phyloP scores from a whole-genome alignment of 1,140 invertebrate genomes.

The Cephus cinctus region DNA sequence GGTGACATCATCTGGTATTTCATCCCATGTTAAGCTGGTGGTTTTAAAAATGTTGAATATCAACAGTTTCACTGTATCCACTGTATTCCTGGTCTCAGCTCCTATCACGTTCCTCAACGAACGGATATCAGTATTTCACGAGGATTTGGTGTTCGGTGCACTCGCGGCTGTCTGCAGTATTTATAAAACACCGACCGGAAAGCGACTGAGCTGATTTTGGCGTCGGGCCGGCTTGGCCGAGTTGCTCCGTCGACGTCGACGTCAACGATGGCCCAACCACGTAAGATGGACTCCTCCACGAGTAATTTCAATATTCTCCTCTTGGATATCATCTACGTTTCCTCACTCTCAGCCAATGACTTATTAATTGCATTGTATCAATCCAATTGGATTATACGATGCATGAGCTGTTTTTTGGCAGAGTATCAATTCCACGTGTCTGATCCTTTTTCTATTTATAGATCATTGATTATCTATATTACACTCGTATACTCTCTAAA shows the following conservation, averaged over 20 bases:
- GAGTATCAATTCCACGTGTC: neutral
- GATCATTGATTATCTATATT: neutral
- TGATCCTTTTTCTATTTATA: neutral
- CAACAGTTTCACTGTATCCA: too few relatives aligned
- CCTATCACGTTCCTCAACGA: too few relatives aligned
- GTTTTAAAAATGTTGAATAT: too few relatives aligned
- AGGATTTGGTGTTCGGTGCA: slow-evolving; percentile 34
- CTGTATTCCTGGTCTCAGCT: too few relatives aligned
- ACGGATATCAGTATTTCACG: too few relatives aligned
- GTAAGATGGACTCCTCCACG: neutral
- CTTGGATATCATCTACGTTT: neutral
- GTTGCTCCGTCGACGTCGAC: slow-evolving; percentile 27
- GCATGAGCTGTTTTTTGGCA: neutral
- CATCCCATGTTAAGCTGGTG: too few relatives aligned
- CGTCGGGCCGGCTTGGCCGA: slow-evolving; percentile 45
- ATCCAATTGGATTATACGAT: neutral
- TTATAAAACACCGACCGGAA: slow-evolving; percentile 60
- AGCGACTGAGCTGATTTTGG: slow-evolving; percentile 55
- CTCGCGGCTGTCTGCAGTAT: slow-evolving; percentile 50
- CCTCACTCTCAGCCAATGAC: neutral
- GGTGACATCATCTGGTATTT: too few relatives aligned
- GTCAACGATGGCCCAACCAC: slow-evolving; percentile 8
- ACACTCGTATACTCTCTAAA: neutral
- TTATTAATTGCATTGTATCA: neutral
- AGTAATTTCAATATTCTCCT: too few relatives aligned